Evolutionary conservation across 2,113 vertebrate genomes (phyloP).

Genomic region (Xiphophorus maculatus): DNA sequence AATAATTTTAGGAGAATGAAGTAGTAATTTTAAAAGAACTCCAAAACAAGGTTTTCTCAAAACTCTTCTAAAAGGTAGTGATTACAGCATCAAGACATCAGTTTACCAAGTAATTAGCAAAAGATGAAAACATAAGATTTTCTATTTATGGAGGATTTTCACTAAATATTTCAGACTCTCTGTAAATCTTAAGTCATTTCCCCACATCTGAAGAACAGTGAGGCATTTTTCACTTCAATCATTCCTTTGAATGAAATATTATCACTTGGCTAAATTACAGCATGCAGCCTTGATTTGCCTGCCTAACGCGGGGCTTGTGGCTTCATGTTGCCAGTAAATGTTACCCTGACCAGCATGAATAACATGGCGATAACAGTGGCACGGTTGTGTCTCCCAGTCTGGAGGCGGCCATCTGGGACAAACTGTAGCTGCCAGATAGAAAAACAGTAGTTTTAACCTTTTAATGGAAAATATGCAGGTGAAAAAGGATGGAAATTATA

Average conservation of each 20-base stretch:
- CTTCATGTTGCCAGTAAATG: conserved; percentile 37
- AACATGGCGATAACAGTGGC: conserved; percentile 56
- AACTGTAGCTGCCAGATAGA: conserved; percentile 17
- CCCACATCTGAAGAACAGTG: neutral
- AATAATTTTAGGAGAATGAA: too few species aligned
- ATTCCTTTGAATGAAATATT: conserved; percentile 13
- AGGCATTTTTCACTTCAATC: conserved; percentile 1
- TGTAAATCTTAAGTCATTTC: too few species aligned
- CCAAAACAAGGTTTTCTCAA: too few species aligned
- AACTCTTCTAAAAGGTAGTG: too few species aligned
- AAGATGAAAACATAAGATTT: too few species aligned
- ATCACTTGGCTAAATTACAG: conserved; percentile 29
- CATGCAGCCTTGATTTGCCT: conserved; percentile 29
- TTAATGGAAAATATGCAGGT: neutral
- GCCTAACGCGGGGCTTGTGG: conserved; percentile 21
- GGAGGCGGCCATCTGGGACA: conserved; percentile 31
- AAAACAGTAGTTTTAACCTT: conserved; percentile 10
- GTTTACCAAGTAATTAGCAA: too few species aligned
- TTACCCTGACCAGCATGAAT: conserved; percentile 47
- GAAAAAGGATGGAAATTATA: neutral
- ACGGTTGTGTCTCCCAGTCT: conserved; percentile 56
- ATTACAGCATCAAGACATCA: too few species aligned
- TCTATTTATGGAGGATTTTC: neutral
- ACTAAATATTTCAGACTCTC: too few species aligned
- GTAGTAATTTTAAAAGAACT: too few species aligned